Evolutionary conservation across 2,113 vertebrate species (phyloP).

Genomic region (Phalacrocorax brasilianus): DNA sequence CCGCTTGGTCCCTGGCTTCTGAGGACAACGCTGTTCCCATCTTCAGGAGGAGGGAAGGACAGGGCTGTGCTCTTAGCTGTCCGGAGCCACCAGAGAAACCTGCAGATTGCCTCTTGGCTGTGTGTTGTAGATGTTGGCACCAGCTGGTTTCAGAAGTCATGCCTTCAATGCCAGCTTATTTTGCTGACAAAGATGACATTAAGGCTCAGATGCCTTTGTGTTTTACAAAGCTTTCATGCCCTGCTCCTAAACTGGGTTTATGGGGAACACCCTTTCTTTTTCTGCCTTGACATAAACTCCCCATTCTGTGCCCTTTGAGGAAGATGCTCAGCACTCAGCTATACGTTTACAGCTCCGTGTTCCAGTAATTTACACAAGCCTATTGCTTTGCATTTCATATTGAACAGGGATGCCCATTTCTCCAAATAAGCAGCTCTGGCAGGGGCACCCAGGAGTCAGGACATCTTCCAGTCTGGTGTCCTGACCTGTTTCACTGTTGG

Average conservation of each 20-base stretch:
- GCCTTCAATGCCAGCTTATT: background rate
- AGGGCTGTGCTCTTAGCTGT: background rate
- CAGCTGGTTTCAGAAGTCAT: background rate
- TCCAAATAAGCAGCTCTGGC: background rate
- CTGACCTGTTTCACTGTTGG: rapidly evolving
- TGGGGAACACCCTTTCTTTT: background rate
- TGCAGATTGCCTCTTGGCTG: background rate
- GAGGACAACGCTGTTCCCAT: rapidly evolving
- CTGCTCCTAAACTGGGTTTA: background rate
- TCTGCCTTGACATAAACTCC: background rate
- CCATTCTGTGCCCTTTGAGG: background rate
- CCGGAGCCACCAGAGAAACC: background rate
- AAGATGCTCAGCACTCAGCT: background rate
- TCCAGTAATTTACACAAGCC: background rate
- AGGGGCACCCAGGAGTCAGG: background rate
- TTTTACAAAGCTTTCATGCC: background rate
- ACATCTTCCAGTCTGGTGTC: too few species aligned
- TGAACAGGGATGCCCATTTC: too few species aligned
- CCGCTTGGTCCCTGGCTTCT: background rate
- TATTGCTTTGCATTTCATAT: rapidly evolving
- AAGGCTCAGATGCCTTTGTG: background rate
- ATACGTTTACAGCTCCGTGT: rapidly evolving
- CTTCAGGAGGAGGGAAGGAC: background rate
- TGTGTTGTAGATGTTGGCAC: background rate
- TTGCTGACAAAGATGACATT: background rate